Evolutionary conservation across 2,888 invertebrate genomes (phyloP).

Genomic region (Epicampocera succincta): DNA sequence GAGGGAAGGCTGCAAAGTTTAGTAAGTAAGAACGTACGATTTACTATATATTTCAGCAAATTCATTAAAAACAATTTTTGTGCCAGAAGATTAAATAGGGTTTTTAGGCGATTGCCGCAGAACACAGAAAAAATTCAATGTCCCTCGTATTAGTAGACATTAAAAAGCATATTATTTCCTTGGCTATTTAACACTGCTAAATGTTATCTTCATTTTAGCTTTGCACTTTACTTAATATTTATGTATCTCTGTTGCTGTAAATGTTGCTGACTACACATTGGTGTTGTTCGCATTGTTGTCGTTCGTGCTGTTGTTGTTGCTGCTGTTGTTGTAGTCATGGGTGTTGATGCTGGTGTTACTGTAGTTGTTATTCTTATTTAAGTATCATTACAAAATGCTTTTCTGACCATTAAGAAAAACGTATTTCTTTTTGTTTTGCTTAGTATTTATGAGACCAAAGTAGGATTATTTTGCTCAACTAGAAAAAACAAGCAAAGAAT

Average conservation of each 20-base stretch:
- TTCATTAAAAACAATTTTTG: too few relatives aligned
- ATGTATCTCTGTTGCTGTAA: slow-evolving; percentile 46
- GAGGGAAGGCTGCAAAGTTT: neutral
- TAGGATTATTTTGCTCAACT: slow-evolving; percentile 47
- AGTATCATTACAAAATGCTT: slow-evolving; percentile 69
- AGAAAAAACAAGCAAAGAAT: slow-evolving; percentile 12
- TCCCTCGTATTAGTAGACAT: slow-evolving; percentile 19
- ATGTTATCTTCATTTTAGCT: slow-evolving; percentile 55
- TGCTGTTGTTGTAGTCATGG: neutral
- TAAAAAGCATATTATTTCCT: slow-evolving; percentile 49
- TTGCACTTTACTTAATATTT: slow-evolving; percentile 63
- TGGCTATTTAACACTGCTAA: slow-evolving; percentile 58
- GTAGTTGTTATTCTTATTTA: slow-evolving; percentile 43
- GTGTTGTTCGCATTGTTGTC: slow-evolving; percentile 25
- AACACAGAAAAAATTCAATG: neutral
- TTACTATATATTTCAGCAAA: too few relatives aligned
- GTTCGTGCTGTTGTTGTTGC: neutral
- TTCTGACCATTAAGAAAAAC: slow-evolving; percentile 69
- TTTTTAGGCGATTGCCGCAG: too few relatives aligned
- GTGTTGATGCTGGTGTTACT: neutral
- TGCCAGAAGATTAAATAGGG: too few relatives aligned
- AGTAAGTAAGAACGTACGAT: neutral
- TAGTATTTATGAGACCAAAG: slow-evolving; percentile 62
- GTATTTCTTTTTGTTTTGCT: slow-evolving; percentile 47
- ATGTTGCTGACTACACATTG: slow-evolving; percentile 29